Evolutionary conservation across 2,888 invertebrate species (phyloP).

Genomic region (Adelognathus sp.): DNA sequence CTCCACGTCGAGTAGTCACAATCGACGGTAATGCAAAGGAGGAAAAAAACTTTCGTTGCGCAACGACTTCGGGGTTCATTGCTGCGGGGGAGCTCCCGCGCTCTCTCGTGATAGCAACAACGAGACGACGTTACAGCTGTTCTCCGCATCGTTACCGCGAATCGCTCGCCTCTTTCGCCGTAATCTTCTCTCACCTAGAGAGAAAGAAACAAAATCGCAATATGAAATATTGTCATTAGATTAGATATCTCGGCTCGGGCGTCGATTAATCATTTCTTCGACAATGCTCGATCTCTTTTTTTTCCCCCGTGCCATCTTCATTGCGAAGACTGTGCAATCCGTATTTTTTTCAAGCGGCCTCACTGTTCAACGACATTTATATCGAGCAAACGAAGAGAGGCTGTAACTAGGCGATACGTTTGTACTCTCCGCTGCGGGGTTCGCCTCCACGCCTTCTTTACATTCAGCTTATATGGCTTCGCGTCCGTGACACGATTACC

Average conservation of each 20-base stretch:
- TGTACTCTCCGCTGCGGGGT: background rate
- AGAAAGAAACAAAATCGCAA: background rate
- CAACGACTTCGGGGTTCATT: conserved; percentile 17
- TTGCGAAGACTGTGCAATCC: background rate
- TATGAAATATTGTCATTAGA: background rate
- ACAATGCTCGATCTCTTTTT: background rate
- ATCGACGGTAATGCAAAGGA: conserved; percentile 18
- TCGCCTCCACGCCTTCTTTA: conserved; percentile 21
- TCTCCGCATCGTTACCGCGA: background rate
- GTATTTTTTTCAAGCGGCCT: background rate
- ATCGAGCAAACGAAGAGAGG: conserved; percentile 61
- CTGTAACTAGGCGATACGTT: conserved; percentile 54
- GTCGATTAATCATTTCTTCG: background rate
- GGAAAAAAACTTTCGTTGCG: no score
- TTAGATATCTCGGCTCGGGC: background rate
- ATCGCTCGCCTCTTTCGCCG: background rate
- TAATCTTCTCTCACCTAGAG: background rate
- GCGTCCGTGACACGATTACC: conserved; percentile 79
- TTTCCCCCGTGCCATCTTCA: no score
- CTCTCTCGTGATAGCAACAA: background rate
- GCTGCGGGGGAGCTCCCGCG: background rate
- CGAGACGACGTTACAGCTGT: conserved; percentile 14
- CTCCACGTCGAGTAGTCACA: background rate
- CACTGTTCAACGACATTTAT: conserved; percentile 60
- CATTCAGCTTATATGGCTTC: conserved; percentile 32